Base-by-base conservation (phyloP, 2,797 vertebrate genomes). In the Mormyrops boulengeri region DNA sequence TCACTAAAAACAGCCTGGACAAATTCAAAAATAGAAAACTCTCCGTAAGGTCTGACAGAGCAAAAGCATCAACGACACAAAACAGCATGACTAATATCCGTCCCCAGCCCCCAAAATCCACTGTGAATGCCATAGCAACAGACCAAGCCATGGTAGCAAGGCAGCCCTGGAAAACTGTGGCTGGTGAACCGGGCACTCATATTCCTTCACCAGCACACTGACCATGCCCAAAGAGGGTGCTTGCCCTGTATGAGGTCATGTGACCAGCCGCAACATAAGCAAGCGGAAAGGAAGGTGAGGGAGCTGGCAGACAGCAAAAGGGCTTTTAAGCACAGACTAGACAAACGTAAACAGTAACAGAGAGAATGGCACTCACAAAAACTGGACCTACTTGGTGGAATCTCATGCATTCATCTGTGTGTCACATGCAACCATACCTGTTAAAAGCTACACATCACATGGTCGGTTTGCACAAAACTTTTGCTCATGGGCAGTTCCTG, bases 21-120 rank as follows among this genome's bases (percentile, higher is more conserved):
- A 73, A 73, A 73, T 38, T 73, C 69, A 73, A 73, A 73, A 73
- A 73, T 73, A 73, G 69, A 73, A 73, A 73, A 38, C 66, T 73
- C 66, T 38, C 66, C 66, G 4, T 73, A 73, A 73, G 69, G 69
- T 73, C 69, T 73, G 69, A 30, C 69, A 73, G 69, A 38, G 69
- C 69, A 22, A 50, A 85, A 85, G 49, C 50, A 34, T 85, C 47
- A 85, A 47, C 26, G 44, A 53, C 22, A 85, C 84, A 52, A 50
- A 85, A 5, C 47, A 14, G 22, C n/a, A 50, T 85, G 22, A 26
- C 44, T 85, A 50, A 85, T 53, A 50, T 50, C n/a, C 22, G 26
- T 85, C 22, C 84, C 49, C n/a, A 47, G 22, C 50, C 84, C 22
- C 11, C 22, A 26, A 30, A 50, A 12, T 30, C 84, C 47, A 85